phyloP scores from a whole-genome alignment of 2,797 vertebrate species.

The Natrix natrix region DNA sequence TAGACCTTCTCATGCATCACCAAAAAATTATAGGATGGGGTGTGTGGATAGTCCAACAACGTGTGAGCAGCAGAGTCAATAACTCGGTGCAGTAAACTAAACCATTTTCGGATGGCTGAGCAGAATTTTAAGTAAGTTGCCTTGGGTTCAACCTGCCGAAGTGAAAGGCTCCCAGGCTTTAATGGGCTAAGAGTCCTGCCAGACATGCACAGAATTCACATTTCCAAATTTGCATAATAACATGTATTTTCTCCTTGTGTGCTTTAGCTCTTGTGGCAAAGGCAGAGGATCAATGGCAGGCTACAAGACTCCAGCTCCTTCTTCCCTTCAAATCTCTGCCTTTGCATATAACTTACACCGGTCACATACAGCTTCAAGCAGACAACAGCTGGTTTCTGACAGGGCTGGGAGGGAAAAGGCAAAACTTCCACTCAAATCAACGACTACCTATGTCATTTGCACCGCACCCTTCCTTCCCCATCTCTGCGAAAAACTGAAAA shows the following conservation, averaged over 20 bases:
- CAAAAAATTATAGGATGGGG: not conserved
- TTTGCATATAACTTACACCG: constrained; percentile 33
- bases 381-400: not conserved
- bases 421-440: constrained; percentile 32
- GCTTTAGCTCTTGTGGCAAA: constrained; percentile 23
- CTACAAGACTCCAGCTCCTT: constrained; percentile 45
- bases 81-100: constrained; percentile 31
- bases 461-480: not conserved
- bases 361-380: constrained; percentile 13
- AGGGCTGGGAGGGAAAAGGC: constrained; percentile 9
- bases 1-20: not conserved
- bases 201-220: constrained; percentile 33
- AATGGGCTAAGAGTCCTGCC: not conserved
- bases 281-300: constrained; percentile 39
- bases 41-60: constrained; percentile 1
- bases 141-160: constrained; percentile 30
- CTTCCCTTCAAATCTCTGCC: constrained; percentile 45
- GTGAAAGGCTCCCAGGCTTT: constrained; percentile 44
- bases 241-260: constrained; percentile 38
- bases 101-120: constrained; percentile 11
- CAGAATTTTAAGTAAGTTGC: constrained; percentile 57
- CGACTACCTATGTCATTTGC: not conserved
- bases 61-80: constrained; percentile 13
- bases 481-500: constrained; percentile 1
- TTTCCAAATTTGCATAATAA: constrained; percentile 47